A percentile compares a stretch with the other conserved stretches of the same genome.
These are phyloP conservation scores for Lepilemur ruficaudatus DNA, from an alignment of 2,797 vertebrate species.

Conservation along the genomic window DNA sequence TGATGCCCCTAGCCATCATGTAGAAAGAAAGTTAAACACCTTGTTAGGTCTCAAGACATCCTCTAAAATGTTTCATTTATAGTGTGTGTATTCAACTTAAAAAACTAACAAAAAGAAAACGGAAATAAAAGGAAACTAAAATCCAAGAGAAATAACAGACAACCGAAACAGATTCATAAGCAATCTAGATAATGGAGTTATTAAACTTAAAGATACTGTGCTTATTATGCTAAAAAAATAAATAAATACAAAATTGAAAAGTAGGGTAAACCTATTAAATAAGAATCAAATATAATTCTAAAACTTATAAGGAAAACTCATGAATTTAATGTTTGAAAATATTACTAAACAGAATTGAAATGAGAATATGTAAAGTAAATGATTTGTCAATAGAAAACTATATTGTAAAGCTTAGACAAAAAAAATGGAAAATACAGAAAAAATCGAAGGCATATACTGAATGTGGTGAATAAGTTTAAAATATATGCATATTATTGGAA, in stretches of 20 bases:
- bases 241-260: not conserved
- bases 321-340: not conserved
- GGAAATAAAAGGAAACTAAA: not conserved
- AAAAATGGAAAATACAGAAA: not conserved
- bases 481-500: not conserved
- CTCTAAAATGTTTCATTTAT: conserved; percentile 3
- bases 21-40: not conserved
- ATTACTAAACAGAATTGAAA: not conserved
- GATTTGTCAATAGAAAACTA: not conserved
- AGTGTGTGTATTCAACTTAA: not conserved
- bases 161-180: not conserved
- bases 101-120: not conserved
- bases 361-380: not conserved
- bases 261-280: not conserved
- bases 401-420: not conserved
- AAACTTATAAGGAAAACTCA: conserved; percentile 4
- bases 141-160: not conserved
- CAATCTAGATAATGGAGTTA: not conserved
- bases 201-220: not conserved
- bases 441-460: not conserved
- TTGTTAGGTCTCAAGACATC: not conserved
- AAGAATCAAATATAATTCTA: not conserved
- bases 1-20: not conserved
- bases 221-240: not conserved
- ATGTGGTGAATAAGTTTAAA: not conserved